A percentile compares a stretch with the other conserved stretches of the same genome.
These are phyloP conservation scores for Takifugu flavidus DNA, from an alignment of 2,113 vertebrate genomes.

Conservation along the genomic window DNA sequence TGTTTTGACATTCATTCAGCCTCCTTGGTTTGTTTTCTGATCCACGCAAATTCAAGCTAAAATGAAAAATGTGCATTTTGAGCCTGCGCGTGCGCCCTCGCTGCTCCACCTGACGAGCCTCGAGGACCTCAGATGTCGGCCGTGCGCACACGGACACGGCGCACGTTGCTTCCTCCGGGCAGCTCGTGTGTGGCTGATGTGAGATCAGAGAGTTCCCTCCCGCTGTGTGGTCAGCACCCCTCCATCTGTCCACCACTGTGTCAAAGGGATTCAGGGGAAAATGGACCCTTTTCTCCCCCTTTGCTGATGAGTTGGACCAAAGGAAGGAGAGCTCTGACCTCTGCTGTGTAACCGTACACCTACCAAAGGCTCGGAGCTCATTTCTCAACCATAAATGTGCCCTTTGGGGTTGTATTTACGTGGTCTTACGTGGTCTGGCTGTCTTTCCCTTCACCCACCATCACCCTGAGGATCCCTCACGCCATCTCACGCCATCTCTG, in stretches of 20 bases:
- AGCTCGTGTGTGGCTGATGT: slow-evolving; percentile 43
- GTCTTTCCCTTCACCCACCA: slow-evolving; percentile 3
- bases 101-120: slow-evolving; percentile 3
- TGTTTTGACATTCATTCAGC: slow-evolving; percentile 44
- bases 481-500: slow-evolving; percentile 11
- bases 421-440: background rate
- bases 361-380: slow-evolving; percentile 21
- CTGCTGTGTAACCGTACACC: slow-evolving; percentile 47
- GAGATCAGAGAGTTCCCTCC: slow-evolving; percentile 30
- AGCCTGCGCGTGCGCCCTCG: no score
- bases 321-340: slow-evolving; percentile 44
- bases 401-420: background rate
- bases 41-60: slow-evolving; percentile 9
- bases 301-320: slow-evolving; percentile 19
- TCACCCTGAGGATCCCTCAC: slow-evolving; percentile 17
- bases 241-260: slow-evolving; percentile 44
- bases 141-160: background rate
- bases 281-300: slow-evolving; percentile 1
- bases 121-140: slow-evolving; percentile 10
- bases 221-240: slow-evolving; percentile 40
- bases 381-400: background rate
- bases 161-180: slow-evolving; percentile 12
- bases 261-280: slow-evolving; percentile 36
- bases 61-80: no score
- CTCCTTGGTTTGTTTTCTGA: slow-evolving; percentile 12